phyloP scores from a whole-genome alignment of 2,888 invertebrate species.

The Cyrtodaria siliqua region DNA sequence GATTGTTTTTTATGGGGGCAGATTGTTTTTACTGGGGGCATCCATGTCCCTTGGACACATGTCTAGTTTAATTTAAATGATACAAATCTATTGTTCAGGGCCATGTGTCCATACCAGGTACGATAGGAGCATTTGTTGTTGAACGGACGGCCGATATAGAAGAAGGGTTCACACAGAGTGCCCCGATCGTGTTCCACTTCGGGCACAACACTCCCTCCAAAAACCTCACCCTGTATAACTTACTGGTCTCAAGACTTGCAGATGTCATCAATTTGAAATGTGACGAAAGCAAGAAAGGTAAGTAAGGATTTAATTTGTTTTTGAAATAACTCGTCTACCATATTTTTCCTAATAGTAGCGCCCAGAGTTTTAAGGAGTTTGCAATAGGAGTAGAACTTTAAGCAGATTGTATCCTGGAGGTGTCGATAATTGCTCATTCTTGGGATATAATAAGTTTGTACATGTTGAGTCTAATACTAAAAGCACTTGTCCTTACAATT shows the following conservation, averaged over 20 bases:
- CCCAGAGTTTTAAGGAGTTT: no score
- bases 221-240: slow-evolving; percentile 94
- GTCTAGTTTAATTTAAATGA: background rate
- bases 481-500: no score
- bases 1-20: no score
- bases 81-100: slow-evolving; percentile 87
- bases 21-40: no score
- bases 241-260: slow-evolving; percentile 93
- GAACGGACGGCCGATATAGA: slow-evolving; percentile 97
- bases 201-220: slow-evolving; percentile 93
- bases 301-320: background rate
- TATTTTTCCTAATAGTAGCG: no score
- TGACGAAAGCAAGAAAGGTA: slow-evolving; percentile 95
- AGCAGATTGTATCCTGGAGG: no score
- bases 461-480: no score
- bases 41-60: background rate
- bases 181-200: slow-evolving; percentile 97
- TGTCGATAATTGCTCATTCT: no score
- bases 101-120: slow-evolving; percentile 96
- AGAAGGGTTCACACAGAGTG: slow-evolving; percentile 97
- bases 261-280: slow-evolving; percentile 92
- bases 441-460: no score
- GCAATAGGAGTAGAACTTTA: no score
- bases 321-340: no score
- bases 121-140: slow-evolving; percentile 95